Percentiles rank a stretch among this genome's conserved stretches.
Evolutionary conservation across 2,113 vertebrate species (phyloP).

Genomic region (Platysternon megacephalum): DNA sequence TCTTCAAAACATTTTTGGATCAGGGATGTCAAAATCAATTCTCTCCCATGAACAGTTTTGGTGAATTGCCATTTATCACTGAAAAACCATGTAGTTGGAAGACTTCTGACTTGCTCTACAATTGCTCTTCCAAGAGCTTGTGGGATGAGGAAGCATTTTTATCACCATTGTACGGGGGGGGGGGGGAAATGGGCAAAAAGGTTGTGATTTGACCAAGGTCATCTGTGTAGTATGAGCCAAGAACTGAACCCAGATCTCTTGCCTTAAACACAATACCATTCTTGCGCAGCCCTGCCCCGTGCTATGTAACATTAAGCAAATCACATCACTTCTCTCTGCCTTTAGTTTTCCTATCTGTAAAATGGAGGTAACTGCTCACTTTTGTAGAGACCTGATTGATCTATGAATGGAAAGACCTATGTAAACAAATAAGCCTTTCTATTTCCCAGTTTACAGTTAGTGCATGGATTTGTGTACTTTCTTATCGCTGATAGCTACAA

Average conservation of each 20-base stretch:
- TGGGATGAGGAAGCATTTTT: not conserved
- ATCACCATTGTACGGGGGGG: not conserved
- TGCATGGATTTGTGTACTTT: not conserved
- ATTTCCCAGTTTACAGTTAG: not conserved
- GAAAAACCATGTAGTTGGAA: not conserved
- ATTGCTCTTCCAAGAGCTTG: not conserved
- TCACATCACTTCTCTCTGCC: not conserved
- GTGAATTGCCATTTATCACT: not conserved
- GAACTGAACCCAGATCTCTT: not conserved
- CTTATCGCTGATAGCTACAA: not conserved
- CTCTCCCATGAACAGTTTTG: too few relatives aligned
- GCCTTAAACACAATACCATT: not conserved
- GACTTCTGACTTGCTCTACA: not conserved
- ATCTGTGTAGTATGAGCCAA: not conserved
- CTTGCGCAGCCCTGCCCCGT: not conserved
- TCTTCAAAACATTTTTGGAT: not conserved
- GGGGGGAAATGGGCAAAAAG: not conserved
- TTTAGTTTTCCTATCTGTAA: not conserved
- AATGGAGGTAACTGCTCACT: not conserved
- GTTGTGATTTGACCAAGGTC: not conserved
- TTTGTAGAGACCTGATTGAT: not conserved
- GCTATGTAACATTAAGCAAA: not conserved
- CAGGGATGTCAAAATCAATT: not conserved
- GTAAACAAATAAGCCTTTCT: not conserved
- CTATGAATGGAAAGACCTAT: not conserved